Evolutionary conservation across 2,113 vertebrate genomes (phyloP).

Genomic region (Cryptomyrus ogoouensis): DNA sequence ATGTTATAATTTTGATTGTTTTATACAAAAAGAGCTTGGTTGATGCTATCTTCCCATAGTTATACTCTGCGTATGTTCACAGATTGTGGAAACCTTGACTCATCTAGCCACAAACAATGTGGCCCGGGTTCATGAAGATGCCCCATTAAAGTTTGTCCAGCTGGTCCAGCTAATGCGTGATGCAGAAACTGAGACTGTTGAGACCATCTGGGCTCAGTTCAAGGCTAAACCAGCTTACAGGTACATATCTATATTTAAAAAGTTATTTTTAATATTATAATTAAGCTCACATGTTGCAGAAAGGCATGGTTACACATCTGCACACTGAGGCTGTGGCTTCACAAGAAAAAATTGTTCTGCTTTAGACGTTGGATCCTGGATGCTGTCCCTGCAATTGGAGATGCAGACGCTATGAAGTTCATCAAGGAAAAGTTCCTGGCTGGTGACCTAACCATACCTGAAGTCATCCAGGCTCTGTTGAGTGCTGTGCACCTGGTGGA

Average conservation of each 20-base stretch:
- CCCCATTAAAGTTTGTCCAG: slow-evolving; percentile 62
- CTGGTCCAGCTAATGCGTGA: slow-evolving; percentile 61
- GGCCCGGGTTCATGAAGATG: slow-evolving; percentile 56
- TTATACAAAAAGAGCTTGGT: neutral
- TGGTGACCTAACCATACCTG: slow-evolving; percentile 53
- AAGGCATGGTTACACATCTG: neutral
- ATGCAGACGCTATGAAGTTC: slow-evolving; percentile 56
- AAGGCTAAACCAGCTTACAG: slow-evolving; percentile 40
- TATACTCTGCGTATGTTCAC: neutral
- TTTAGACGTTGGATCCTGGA: slow-evolving; percentile 66
- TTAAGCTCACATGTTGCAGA: neutral
- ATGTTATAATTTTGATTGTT: neutral
- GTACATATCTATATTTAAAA: slow-evolving; percentile 31
- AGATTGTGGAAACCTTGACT: slow-evolving; percentile 62
- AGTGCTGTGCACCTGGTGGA: slow-evolving; percentile 57
- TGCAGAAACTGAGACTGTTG: slow-evolving; percentile 36
- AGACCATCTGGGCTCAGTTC: slow-evolving; percentile 53
- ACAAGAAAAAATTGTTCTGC: neutral
- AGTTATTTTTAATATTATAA: neutral
- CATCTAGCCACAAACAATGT: slow-evolving; percentile 59
- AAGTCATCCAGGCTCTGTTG: slow-evolving; percentile 53
- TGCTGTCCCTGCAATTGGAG: slow-evolving; percentile 56
- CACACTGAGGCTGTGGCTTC: neutral
- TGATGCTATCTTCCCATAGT: neutral
- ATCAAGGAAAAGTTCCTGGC: slow-evolving; percentile 59